These are phyloP conservation scores for Tribolium freemani DNA, from an alignment of 2,888 invertebrate genomes.

Conservation along the genomic window DNA sequence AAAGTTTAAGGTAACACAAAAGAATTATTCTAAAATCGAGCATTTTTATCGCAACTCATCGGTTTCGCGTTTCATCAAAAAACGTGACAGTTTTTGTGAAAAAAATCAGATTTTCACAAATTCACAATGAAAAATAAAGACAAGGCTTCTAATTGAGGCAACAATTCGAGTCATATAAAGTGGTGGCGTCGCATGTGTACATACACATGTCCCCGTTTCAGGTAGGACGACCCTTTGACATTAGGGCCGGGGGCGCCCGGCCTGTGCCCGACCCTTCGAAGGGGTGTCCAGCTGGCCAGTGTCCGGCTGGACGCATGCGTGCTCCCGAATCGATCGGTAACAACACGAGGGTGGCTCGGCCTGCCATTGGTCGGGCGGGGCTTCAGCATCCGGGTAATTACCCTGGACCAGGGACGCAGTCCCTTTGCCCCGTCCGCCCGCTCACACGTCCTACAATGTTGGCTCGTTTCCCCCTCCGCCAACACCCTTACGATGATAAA, in stretches of 20 bases:
- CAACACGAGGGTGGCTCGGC: constrained; percentile 56
- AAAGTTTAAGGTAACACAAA: neutral
- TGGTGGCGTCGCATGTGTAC: neutral
- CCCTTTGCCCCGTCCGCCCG: constrained; percentile 59
- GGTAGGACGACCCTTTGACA: constrained; percentile 37
- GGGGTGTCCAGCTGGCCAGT: constrained; percentile 59
- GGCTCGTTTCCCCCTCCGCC: constrained; percentile 64
- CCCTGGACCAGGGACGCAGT: constrained; percentile 66
- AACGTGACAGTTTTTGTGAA: too few species aligned
- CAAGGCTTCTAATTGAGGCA: neutral
- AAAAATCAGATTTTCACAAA: neutral
- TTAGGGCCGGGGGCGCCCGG: constrained; percentile 5
- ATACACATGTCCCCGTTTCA: constrained; percentile 22
- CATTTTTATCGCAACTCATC: too few species aligned
- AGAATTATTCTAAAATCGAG: neutral
- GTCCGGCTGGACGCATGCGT: constrained; percentile 64
- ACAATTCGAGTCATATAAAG: neutral
- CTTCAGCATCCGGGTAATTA: constrained; percentile 68
- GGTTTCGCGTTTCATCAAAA: too few species aligned
- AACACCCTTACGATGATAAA: constrained; percentile 63
- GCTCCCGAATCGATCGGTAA: constrained; percentile 59
- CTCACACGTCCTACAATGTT: constrained; percentile 67
- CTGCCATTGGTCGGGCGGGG: constrained; percentile 67
- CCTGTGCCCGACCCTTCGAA: constrained; percentile 2
- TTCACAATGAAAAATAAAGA: too few species aligned